Conservation (phyloP, 2,888 invertebrate species). For the Drosophila anomalata region DNA sequence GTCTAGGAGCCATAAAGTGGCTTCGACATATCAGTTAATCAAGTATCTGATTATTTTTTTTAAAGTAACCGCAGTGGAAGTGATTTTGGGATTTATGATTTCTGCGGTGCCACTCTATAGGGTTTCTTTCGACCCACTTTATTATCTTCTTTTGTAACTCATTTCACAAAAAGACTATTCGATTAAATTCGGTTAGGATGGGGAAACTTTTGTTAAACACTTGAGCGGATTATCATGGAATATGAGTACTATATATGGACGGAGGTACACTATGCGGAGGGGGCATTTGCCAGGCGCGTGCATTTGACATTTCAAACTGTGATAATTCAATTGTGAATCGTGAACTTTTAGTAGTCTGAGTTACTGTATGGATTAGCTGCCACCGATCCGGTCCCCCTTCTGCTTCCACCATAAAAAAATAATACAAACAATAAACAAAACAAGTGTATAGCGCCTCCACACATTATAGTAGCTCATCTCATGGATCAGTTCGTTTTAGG, state of each 20-base stretch:
- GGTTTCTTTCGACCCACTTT: slow-evolving; percentile 16
- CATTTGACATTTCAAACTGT: slow-evolving; percentile 75
- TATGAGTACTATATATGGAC: neutral
- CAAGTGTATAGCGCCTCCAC: slow-evolving; percentile 69
- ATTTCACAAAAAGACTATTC: slow-evolving; percentile 25
- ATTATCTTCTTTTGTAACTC: slow-evolving; percentile 31
- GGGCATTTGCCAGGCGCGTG: slow-evolving; percentile 63
- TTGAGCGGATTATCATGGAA: slow-evolving; percentile 47
- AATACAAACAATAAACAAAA: slow-evolving; percentile 31
- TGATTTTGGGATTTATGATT: slow-evolving; percentile 12
- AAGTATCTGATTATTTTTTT: neutral
- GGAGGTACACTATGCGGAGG: neutral
- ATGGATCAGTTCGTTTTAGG: slow-evolving; percentile 19
- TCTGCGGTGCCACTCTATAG: neutral
- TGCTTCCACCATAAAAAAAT: slow-evolving; percentile 17
- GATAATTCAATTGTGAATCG: slow-evolving; percentile 73
- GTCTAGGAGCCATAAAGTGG: neutral
- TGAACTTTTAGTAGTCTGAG: slow-evolving; percentile 58
- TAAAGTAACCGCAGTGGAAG: slow-evolving; percentile 4
- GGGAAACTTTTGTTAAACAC: slow-evolving; percentile 61
- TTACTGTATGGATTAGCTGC: slow-evolving; percentile 32
- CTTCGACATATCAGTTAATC: slow-evolving; percentile 17
- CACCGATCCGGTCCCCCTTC: neutral
- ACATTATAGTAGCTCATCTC: slow-evolving; percentile 24
- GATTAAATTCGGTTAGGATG: slow-evolving; percentile 19